Conservation (phyloP, 2,888 invertebrate species). For the Erynnis tages region DNA sequence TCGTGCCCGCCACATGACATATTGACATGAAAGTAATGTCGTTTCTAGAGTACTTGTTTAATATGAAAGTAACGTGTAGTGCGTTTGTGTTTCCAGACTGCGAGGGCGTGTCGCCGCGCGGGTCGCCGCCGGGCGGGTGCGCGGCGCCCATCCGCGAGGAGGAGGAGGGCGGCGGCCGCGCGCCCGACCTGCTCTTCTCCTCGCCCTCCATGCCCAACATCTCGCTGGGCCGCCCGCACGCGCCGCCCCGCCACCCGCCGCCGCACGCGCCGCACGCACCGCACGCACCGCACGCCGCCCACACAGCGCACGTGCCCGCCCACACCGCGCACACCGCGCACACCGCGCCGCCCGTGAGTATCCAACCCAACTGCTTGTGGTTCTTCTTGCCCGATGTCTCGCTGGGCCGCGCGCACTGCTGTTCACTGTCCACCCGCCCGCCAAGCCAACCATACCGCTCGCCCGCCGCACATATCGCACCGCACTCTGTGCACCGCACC, state of each 20-base stretch:
- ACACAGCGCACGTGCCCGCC: background rate
- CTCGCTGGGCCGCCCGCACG: conserved; percentile 92
- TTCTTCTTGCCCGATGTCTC: too few relatives aligned
- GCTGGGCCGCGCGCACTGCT: too few relatives aligned
- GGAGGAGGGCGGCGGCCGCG: conserved; percentile 86
- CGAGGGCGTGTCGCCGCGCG: conserved; percentile 79
- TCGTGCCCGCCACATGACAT: too few relatives aligned
- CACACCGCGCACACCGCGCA: conserved; percentile 73
- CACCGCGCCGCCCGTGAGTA: conserved; percentile 55
- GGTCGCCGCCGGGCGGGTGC: conserved; percentile 78
- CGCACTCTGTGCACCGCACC: too few relatives aligned
- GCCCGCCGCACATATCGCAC: too few relatives aligned
- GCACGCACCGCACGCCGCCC: conserved; percentile 52
- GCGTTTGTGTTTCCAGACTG: conserved; percentile 51
- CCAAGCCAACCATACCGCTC: too few relatives aligned
- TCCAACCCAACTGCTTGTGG: too few relatives aligned
- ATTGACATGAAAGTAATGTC: too few relatives aligned
- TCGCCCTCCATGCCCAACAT: conserved; percentile 99
- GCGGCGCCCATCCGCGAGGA: conserved; percentile 90
- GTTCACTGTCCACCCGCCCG: too few relatives aligned
- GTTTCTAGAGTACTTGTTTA: too few relatives aligned
- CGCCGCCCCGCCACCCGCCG: conserved; percentile 83
- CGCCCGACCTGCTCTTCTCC: conserved; percentile 91
- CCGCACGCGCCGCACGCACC: conserved; percentile 82
- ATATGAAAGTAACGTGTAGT: too few relatives aligned